Base-by-base conservation (phyloP, 2,113 vertebrate species). In the Pygoscelis adeliae region DNA sequence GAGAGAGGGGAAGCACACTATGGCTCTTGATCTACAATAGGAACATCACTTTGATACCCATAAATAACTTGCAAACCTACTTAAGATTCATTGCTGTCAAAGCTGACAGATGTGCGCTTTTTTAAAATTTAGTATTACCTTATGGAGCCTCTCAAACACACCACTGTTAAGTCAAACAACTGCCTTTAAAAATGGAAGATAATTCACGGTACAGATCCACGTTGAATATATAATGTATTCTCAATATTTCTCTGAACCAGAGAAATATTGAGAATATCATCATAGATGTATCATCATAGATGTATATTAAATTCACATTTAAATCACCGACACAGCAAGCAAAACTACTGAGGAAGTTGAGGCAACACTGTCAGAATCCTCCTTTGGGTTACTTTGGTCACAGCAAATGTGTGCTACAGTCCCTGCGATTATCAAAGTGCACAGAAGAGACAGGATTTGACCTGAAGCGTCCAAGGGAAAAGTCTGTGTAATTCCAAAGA, bases 11-110 rank as follows among this genome's bases (percentile, higher is more conserved):
- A 93, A 94, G 96, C 97, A 97, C 95, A 83, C 95, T 96, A 73
- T 76, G 98, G 97, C 98, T 98, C 98, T 98, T 92, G 83, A 94
- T 97, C 52, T 98, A 98, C 98, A 99, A 98, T 98, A 98, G 99
- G 98, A 98, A 95, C 92, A 96, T 97, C 96, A 97, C 97, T 98
- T 96, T 98, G 97, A 98, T 98, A 97, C 69, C 82, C 97, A 97
- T 94, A 96, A 97, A 97, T 98, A 98, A 96, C 95, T 95, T 92
- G 83, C 97, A 98, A 98, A 98, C 86, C 98, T 98, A 96, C 94
- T 98, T 98, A 98, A 94, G 96, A 98, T 98, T 98, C 98, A 98
- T 98, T 98, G 93, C 97, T 98, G 91, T 95, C 96, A 97, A 96
- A 98, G 85, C 74, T 94, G 96, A 97, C 98, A 98, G 98, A 98